Evolutionary conservation across 2,888 invertebrate genomes (phyloP).

Genomic region (Cantharis rustica): DNA sequence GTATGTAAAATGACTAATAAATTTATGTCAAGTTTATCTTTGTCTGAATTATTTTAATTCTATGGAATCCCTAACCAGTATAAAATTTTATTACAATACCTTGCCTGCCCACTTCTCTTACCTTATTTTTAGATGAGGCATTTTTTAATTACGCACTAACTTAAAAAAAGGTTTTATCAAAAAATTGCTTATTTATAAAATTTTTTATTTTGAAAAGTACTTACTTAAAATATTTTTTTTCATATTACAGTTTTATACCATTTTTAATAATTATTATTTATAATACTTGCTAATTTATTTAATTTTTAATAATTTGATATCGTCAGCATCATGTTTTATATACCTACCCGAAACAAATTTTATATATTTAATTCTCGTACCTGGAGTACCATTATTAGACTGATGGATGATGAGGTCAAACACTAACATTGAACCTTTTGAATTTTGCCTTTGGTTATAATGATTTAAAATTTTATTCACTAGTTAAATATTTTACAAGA

Average conservation of each 20-base stretch:
- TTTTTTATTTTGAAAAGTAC: no score
- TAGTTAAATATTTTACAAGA: background rate
- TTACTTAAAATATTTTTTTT: no score
- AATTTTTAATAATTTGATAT: no score
- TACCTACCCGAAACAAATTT: background rate
- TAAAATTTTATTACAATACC: background rate
- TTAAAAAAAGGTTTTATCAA: no score
- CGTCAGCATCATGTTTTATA: background rate
- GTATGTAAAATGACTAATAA: no score
- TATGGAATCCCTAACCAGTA: background rate
- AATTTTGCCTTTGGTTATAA: background rate
- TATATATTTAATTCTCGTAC: background rate
- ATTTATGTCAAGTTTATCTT: no score
- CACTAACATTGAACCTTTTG: background rate
- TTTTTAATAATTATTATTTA: no score
- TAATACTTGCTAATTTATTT: no score
- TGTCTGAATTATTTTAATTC: background rate
- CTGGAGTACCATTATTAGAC: background rate
- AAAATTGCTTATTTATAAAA: no score
- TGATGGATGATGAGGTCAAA: background rate
- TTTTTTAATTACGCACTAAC: no score
- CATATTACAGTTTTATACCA: background rate
- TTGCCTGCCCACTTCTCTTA: background rate
- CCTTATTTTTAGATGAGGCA: background rate
- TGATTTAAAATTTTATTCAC: background rate